Evolutionary conservation across 1,140 invertebrate species (phyloP), one percentile per base, ranked within the genome.

Genomic region (Achatina immaculata): DNA sequence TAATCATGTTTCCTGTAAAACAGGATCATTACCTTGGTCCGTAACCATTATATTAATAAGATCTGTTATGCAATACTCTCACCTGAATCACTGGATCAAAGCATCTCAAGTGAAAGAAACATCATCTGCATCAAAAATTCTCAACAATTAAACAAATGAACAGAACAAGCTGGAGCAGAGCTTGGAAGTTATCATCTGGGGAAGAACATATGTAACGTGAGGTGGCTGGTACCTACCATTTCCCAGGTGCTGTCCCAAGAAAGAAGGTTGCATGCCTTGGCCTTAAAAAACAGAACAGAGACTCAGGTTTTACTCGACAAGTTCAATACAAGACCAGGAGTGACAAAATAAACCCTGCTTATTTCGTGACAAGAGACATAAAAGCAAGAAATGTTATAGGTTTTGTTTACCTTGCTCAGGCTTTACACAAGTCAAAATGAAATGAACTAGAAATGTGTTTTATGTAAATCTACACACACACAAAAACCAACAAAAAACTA

Each of bases 191-290:
- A n/a, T n/a, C n/a, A n/a, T n/a, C n/a, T n/a, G n/a, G n/a, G n/a
- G 24, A 65, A 65, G 31, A 65, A 65, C 24, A 65, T 28, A 65
- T 45, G 43, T 45, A 16, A 16, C 6, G 51, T 55, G 51, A 55
- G 51, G 14, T 21, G 78, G 42, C 2, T n/a, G 43, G 43, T 72
- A 72, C 69, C 69, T 72, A 72, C 69, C 69, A 72, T 72, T 72
- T 28, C 69, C 69, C 69, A 72, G 9, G 69, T 72, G 69, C 69
- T 40, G 69, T 72, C 69, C 69, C 69, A 72, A 72, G 69, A 72
- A 83, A 40, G 82, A 45, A 38, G 78, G 42, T 40, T 71, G 76
- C 79, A 83, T 75, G 74, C 82, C 82, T 83, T 81, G 78, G 38
- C 77, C 77, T 79, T 79, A 34, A 58, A 72, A 66, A 66, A 77